Conservation (phyloP, 2,797 vertebrate species). For the Hemibagrus guttatus region DNA sequence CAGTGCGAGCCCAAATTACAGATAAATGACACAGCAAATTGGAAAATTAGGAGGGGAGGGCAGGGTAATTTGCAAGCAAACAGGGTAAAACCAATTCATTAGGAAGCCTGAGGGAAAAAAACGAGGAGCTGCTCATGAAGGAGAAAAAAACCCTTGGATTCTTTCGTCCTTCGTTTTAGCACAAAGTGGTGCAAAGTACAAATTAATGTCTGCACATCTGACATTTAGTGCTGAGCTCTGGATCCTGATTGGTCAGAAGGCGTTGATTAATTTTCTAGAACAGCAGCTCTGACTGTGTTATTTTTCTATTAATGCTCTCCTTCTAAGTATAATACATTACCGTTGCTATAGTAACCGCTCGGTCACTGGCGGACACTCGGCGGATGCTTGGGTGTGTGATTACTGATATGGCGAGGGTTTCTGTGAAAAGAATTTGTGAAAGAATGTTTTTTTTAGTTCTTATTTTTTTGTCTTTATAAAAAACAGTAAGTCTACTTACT, state of each 20-base stretch:
- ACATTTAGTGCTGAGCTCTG: background rate
- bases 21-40: conserved; percentile 85
- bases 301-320: background rate
- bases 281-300: background rate
- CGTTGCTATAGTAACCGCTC: background rate
- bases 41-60: conserved; percentile 82
- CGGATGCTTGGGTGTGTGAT: too few species aligned
- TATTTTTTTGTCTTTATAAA: too few species aligned
- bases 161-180: background rate
- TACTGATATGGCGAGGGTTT: background rate
- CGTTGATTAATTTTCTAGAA: background rate
- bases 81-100: conserved; percentile 83
- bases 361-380: background rate
- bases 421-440: too few species aligned
- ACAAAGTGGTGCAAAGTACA: background rate
- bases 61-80: conserved; percentile 81
- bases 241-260: background rate
- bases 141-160: background rate
- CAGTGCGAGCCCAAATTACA: conserved; percentile 77
- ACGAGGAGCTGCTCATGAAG: conserved; percentile 55
- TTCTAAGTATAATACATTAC: background rate
- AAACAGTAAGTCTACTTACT: background rate
- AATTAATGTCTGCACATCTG: background rate
- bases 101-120: conserved; percentile 66
- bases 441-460: too few species aligned